Evolutionary conservation across 1,140 invertebrate genomes (phyloP).

Genomic region (Hestina assimilis): DNA sequence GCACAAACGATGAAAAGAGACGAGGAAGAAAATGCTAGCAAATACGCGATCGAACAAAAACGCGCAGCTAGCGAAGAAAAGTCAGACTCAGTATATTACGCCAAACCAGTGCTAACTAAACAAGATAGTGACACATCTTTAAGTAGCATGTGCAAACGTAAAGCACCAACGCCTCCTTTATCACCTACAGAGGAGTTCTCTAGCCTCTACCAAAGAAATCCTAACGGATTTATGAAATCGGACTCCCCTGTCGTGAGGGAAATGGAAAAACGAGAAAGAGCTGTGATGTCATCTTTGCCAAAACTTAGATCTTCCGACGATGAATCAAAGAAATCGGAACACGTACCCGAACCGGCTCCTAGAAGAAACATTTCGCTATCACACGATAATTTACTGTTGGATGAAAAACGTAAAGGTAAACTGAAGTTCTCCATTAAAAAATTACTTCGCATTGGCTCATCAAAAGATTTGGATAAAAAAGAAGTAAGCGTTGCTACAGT

Average conservation of each 20-base stretch:
- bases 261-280: constrained; percentile 85
- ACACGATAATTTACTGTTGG: constrained; percentile 83
- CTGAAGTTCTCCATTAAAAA: constrained; percentile 90
- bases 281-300: constrained; percentile 65
- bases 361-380: constrained; percentile 84
- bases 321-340: constrained; percentile 49
- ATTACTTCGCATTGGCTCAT: constrained; percentile 86
- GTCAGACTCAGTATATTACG: constrained; percentile 62
- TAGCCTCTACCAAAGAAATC: constrained; percentile 79
- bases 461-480: constrained; percentile 82
- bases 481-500: constrained; percentile 64
- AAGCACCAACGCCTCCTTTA: constrained; percentile 83
- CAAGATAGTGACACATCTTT: constrained; percentile 78
- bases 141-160: constrained; percentile 76
- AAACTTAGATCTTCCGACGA: constrained; percentile 55
- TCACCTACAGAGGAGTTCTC: constrained; percentile 76
- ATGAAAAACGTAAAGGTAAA: constrained; percentile 85
- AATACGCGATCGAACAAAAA: constrained; percentile 51
- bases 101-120: constrained; percentile 73
- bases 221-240: constrained; percentile 78
- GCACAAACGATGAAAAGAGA: constrained; percentile 67
- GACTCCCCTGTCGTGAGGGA: constrained; percentile 85
- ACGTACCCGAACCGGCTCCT: constrained; percentile 81
- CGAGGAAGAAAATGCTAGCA: constrained; percentile 45
- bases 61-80: constrained; percentile 60